phyloP scores from a whole-genome alignment of 2,888 invertebrate genomes.

The Philereme transversata region DNA sequence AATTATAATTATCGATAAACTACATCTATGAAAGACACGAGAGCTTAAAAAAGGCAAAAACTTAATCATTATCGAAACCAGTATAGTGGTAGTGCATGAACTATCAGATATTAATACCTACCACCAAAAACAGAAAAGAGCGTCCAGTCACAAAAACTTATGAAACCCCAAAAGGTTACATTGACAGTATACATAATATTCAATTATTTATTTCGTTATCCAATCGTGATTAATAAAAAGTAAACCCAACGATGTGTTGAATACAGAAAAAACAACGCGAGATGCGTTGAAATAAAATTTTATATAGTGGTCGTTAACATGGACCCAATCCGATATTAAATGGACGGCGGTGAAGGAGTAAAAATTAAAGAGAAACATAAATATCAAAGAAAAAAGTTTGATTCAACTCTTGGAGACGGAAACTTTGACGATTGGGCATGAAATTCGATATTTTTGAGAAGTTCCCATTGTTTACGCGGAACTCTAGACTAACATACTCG shows the following conservation, averaged over 20 bases:
- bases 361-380: conserved; percentile 83
- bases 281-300: conserved; percentile 80
- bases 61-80: too few species aligned
- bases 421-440: conserved; percentile 71
- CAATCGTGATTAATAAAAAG: conserved; percentile 72
- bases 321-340: conserved; percentile 77
- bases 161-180: conserved; percentile 16
- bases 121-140: too few species aligned
- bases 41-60: too few species aligned
- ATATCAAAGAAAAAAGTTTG: conserved; percentile 73
- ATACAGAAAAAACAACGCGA: conserved; percentile 67
- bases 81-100: too few species aligned
- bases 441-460: conserved; percentile 76
- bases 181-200: conserved; percentile 34
- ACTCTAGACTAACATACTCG: conserved; percentile 45
- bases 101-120: too few species aligned
- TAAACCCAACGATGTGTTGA: conserved; percentile 75
- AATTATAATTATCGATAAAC: conserved; percentile 14
- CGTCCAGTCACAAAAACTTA: not conserved
- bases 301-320: conserved; percentile 82
- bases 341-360: conserved; percentile 75
- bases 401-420: conserved; percentile 58
- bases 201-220: conserved; percentile 45
- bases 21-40: not conserved
- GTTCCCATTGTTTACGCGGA: conserved; percentile 62